Conservation (phyloP, 2,113 vertebrate species). For the Bubo blakistoni region DNA sequence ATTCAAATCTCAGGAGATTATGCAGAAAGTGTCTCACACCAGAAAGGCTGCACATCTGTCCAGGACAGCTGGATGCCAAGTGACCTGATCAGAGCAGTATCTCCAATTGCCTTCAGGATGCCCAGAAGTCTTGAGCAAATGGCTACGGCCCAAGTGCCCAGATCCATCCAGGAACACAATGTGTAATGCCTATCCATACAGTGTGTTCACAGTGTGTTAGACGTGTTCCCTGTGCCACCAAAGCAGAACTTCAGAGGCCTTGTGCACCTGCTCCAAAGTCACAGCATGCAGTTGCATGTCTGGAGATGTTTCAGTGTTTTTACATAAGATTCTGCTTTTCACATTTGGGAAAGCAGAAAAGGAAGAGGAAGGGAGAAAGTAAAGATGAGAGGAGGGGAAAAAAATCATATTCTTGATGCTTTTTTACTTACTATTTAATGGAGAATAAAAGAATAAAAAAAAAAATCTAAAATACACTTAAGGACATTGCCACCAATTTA, state of each 20-base stretch:
- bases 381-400: background rate
- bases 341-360: background rate
- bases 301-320: background rate
- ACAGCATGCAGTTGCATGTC: background rate
- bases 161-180: background rate
- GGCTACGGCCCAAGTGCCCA: background rate
- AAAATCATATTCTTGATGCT: background rate
- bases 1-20: background rate
- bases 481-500: background rate
- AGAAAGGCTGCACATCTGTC: background rate
- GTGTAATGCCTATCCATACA: rapidly evolving
- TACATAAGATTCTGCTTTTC: background rate
- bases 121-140: background rate
- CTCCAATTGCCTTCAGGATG: background rate
- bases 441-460: background rate
- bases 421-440: background rate
- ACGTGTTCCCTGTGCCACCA: background rate
- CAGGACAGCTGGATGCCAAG: background rate
- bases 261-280: background rate
- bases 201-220: background rate
- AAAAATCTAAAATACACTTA: background rate
- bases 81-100: background rate
- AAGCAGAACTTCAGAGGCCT: background rate
- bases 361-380: background rate
- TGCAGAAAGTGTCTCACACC: background rate